Evolutionary conservation across 2,113 vertebrate genomes (phyloP).

Genomic region (Phrynosoma blainvillii): DNA sequence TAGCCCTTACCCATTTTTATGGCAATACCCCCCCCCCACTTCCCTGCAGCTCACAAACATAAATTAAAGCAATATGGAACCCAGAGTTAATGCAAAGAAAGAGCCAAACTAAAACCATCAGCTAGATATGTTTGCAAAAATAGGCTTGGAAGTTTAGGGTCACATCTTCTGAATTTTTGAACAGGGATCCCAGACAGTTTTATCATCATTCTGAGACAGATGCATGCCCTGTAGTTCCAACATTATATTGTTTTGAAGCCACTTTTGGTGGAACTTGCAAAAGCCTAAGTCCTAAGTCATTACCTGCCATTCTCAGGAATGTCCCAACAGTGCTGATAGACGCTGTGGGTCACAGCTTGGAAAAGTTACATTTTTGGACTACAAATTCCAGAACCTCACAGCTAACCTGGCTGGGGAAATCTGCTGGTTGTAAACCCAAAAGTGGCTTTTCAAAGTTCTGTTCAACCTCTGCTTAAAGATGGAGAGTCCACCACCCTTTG

Average conservation of each 20-base stretch:
- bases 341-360: too few relatives aligned
- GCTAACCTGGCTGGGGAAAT: too few relatives aligned
- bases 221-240: not conserved
- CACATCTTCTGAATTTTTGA: not conserved
- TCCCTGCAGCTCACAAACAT: not conserved
- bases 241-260: not conserved
- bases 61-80: not conserved
- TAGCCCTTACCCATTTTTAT: not conserved
- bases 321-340: too few relatives aligned
- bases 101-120: too few relatives aligned
- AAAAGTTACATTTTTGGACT: too few relatives aligned
- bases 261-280: not conserved
- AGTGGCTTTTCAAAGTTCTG: too few relatives aligned
- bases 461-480: too few relatives aligned
- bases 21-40: not conserved
- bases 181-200: not conserved
- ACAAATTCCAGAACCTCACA: too few relatives aligned
- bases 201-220: not conserved
- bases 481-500: too few relatives aligned
- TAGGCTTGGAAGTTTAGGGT: not conserved
- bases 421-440: too few relatives aligned
- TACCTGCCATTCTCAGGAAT: not conserved
- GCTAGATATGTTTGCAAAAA: not conserved
- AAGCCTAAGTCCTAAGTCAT: not conserved
- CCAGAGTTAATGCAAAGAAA: not conserved